A percentile compares a stretch with the other conserved stretches of the same genome.
Evolutionary conservation across 2,113 vertebrate species (phyloP).

Genomic region (Ramphastos sulfuratus): DNA sequence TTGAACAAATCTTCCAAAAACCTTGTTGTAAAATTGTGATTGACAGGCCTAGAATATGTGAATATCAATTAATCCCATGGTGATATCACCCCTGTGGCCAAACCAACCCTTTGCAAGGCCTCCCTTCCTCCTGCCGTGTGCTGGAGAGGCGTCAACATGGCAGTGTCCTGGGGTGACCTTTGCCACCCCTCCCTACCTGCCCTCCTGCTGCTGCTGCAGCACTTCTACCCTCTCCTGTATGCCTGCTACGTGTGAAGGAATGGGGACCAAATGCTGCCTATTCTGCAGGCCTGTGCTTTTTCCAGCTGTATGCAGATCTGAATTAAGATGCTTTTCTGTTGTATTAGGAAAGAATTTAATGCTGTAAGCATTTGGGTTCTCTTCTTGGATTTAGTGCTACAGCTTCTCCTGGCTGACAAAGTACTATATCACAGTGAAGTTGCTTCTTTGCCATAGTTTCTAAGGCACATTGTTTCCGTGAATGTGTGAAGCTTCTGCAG

Average conservation of each 20-base stretch:
- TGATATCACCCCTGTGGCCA: accelerated
- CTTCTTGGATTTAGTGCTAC: background rate
- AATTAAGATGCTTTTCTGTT: background rate
- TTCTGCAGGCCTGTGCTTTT: background rate
- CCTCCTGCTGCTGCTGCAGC: too few species aligned
- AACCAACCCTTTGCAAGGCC: background rate
- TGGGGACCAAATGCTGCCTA: background rate
- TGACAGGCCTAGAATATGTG: background rate
- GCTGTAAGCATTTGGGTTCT: background rate
- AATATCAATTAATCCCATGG: background rate
- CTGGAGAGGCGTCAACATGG: accelerated
- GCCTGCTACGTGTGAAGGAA: accelerated
- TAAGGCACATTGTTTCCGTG: background rate
- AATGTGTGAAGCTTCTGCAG: background rate
- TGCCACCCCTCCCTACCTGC: background rate
- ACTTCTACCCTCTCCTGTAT: background rate
- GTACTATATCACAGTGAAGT: background rate
- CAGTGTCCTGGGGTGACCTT: accelerated
- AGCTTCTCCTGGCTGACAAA: background rate
- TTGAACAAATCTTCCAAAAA: background rate
- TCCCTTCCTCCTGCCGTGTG: accelerated
- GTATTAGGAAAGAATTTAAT: background rate
- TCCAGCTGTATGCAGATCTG: accelerated
- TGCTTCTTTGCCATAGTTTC: background rate
- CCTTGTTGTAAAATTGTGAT: background rate